Base-by-base conservation (phyloP, 2,888 invertebrate species). In the Elegia similella region DNA sequence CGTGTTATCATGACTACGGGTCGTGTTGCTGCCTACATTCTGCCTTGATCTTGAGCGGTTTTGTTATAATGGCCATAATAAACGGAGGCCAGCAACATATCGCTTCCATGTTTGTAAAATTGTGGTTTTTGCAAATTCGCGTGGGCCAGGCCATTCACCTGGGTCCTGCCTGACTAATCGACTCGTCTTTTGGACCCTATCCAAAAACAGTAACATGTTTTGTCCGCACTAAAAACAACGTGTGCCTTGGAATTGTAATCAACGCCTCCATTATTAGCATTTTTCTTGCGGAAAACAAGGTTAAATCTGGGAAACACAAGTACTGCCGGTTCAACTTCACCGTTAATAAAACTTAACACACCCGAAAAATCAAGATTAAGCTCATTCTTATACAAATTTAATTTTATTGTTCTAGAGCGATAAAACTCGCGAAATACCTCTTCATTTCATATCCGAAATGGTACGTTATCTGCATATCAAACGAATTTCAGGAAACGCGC, bases 101-200 rank as follows among this genome's bases (percentile, higher is more conserved):
- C 56, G 59, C 64, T 54, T 58, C 78, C 75, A 70, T 73, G 72
- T 76, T 70, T 67, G 48, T 32, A 13, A 48, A 73, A 73, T 62
- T 60, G 52, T 61, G 65, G 65, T 61, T 79, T 77, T 72, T 63
- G 72, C 65, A 66, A 68, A 67, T 58, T 59, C 60, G 84, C 83
- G 89, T 88, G 82, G 89, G 89, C 59, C 67, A 74, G 86, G 82
- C 68, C 87, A 73, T 88, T 88, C 83, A 88, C 83, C 87, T 75
- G 68, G 70, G 70, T 67, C 72, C 80, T 84, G 83, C 72, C 80
- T 84, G 83, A 82, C 76, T 84, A 79, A 82, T 71, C 66, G 65
- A 61, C 65, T 60, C 69, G 68, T 62, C 67, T 70, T 76, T 84
- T 84, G 86, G 82, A 82, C 71, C 70, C 75, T 72, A 62, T 82